A percentile compares a stretch with the other conserved stretches of the same genome.
phyloP scores from a whole-genome alignment of 2,113 vertebrate species.

The Acrocephalus arundinaceus region DNA sequence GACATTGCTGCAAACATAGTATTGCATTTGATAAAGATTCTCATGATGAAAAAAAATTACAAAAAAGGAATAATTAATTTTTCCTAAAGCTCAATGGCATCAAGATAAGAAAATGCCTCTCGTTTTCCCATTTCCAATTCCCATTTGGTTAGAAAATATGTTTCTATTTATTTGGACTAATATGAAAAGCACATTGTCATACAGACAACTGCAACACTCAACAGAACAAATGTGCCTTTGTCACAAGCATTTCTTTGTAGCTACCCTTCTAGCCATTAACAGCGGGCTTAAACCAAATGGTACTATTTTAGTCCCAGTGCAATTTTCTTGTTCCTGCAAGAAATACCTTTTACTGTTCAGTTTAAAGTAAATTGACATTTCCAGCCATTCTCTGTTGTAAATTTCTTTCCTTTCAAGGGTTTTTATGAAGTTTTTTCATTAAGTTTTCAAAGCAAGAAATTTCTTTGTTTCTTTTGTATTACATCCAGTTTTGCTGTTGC shows the following conservation, averaged over 20 bases:
- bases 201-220: background rate
- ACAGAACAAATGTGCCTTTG: slow-evolving; percentile 35
- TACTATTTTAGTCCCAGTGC: slow-evolving; percentile 16
- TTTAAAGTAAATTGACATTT: slow-evolving; percentile 42
- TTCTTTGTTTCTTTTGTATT: background rate
- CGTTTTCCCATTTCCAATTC: slow-evolving; percentile 10
- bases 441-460: background rate
- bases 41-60: slow-evolving; percentile 54
- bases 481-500: background rate
- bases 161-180: slow-evolving; percentile 53
- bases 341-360: slow-evolving; percentile 34
- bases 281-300: slow-evolving; percentile 33
- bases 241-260: background rate
- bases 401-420: background rate
- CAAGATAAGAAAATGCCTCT: background rate
- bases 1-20: slow-evolving; percentile 32
- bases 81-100: slow-evolving; percentile 37
- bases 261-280: background rate
- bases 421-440: background rate
- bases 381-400: background rate
- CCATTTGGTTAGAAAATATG: slow-evolving; percentile 43
- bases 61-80: slow-evolving; percentile 68
- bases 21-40: slow-evolving; percentile 61
- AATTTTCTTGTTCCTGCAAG: slow-evolving; percentile 52
- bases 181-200: slow-evolving; percentile 22